Evolutionary conservation across 2,113 vertebrate genomes (phyloP), one percentile per base, ranked within the genome.

Genomic region (Herpailurus yagouaroundi): DNA sequence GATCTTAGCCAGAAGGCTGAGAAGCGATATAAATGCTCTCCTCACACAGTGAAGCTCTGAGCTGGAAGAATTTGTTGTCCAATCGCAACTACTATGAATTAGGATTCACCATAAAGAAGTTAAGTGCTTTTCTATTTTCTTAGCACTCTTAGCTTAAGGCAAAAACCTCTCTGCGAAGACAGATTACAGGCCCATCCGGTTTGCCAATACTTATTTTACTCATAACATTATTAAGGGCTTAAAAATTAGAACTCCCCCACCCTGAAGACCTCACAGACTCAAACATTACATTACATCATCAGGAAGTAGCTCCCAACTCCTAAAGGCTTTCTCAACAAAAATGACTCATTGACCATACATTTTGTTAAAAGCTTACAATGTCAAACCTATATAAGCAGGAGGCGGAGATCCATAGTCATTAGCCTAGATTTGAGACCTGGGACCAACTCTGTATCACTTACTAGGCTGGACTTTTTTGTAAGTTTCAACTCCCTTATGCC

Each of bases 231-330:
- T 60, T 45, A 74, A 96, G 68, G 18, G 57, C 64, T 96, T 96
- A 97, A 83, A 95, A 97, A 80, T 23, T 95, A 89, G 89, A 96
- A 85, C 94, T 92, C 33, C 80, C 76, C 94, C 93, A 84, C 50
- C 69, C 79, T 38, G 57, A 76, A 97, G 96, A 83, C 74, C 95
- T 96, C 90, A 71, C 7, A 41, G 29, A 89, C 73, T 97, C 89
- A 97, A 97, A 95, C 90, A 95, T 94, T 71, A 95, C 92, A 95
- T 94, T 76, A 77, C 92, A 85, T 95, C 97, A 97, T 10, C 63
- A 93, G 92, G 87, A 94, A 83, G 55, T 48, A 94, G 92, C 74
- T 73, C 93, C 95, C 96, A 97, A 83, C 63, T 96, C 88, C 89
- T 23, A 80, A 89, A 80, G 71, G 89, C 69, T 96, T 97, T 97